Evolutionary conservation across 2,888 invertebrate genomes (phyloP), one percentile per base, ranked within the genome.

Genomic region (Clanis bilineata): DNA sequence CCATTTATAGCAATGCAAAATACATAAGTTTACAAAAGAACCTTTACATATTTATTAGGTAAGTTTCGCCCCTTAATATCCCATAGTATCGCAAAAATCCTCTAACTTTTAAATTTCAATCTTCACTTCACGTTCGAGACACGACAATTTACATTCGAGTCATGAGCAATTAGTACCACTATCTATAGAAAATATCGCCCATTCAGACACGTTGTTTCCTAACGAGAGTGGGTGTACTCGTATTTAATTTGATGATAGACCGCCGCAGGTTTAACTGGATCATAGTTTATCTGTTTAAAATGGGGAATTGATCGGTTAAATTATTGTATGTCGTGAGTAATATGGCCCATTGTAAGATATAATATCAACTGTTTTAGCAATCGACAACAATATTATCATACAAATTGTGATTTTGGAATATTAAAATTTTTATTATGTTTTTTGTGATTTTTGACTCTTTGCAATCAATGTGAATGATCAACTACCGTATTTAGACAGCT

Each of bases 181-280:
- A 56, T 43, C 62, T 44, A 56, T 62, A 66, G 58, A 61, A 60
- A 65, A 54, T 67, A 66, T 60, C 62, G 36, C 61, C 66, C 70
- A 71, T 68, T 67, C 66, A 68, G 59, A 68, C 67, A 63, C 57
- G 61, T 69, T 66, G 64, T 32, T 6, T 56, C 62, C 59, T 57
- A 59, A 60, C 28, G 41, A 0, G 22, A 22, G 58, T 57, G 55
- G 58, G 61, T 58, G 60, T 23, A 28, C 22, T 18, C 18, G 39
- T 25, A 25, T 39, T 58, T 58, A 58, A 58, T 58, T 51, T 51
- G 39, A 51, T 51, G 58, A 58, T 51, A 9, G 18, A 57, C 25
- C 58, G 58, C 58, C 58, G 47, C 58, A 58, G 51, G 58, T 58
- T 47, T 12, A 28, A 32, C 51, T 32, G 32, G 51, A 51, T 18